Base-by-base conservation (phyloP, 2,797 vertebrate species). In the Apogon talboti region DNA sequence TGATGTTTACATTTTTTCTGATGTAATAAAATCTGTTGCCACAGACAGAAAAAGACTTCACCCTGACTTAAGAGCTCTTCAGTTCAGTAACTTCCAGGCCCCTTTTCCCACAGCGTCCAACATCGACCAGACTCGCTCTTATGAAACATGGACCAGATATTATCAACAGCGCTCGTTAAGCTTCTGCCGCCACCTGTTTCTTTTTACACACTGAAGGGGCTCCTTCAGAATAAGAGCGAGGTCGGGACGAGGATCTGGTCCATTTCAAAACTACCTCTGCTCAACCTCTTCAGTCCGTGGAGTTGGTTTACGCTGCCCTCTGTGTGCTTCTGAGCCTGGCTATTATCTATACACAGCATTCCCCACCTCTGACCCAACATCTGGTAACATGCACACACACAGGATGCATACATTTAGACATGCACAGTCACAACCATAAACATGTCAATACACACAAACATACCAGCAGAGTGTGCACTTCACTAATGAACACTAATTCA, bases 281-380 rank as follows among this genome's bases (percentile, higher is more conserved):
- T 14, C 4, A 46, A 11, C 57, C 64, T 66, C 71, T 24, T 55
- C 38, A 43, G 11, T 18, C 28, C 4, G n/a, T 1, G 3, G 24
- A 9, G 37, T n/a, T n/a, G n/a, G n/a, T n/a, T n/a, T n/a, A n/a
- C n/a, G n/a, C n/a, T n/a, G n/a, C n/a, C n/a, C 2, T 11, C 30
- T 57, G 58, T 41, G 63, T 38, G 59, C 19, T 24, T 33, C 7
- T 8, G 68, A 50, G 65, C 44, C 78, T 75, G 78, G 65, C 42
- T 80, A 35, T 87, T 78, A 54, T 75, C 62, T 85, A 80, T 91
- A 91, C 92, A 92, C 89, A 92, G 81, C 88, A 92, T 92, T 90
- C 89, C 70, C 76, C 57, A 21, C 6, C 46, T 66, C 68, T 87
- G 81, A 92, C 71, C 76, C 74, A 76, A 33, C 71, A 79, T 78